phyloP scores from a whole-genome alignment of 2,797 vertebrate species.

The Eremophila alpestris region DNA sequence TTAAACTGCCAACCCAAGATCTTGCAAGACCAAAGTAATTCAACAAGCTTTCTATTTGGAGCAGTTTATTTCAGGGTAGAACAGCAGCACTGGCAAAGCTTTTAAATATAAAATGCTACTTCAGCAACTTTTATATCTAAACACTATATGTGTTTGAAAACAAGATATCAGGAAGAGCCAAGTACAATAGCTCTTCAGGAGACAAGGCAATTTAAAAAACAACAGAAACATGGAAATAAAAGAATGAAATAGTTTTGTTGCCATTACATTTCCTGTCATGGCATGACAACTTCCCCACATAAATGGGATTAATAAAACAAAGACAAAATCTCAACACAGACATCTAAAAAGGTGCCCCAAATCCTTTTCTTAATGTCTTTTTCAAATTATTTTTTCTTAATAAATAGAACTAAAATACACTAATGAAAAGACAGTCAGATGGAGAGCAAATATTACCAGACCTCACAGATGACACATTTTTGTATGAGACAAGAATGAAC shows the following conservation, averaged over 20 bases:
- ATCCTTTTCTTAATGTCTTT: not conserved
- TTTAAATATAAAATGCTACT: not conserved
- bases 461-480: slow-evolving; percentile 25
- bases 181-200: not conserved
- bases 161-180: not conserved
- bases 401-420: not conserved
- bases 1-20: not conserved
- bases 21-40: not conserved
- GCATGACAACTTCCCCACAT: not conserved
- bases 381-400: not conserved
- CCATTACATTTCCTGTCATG: not conserved
- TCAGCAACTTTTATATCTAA: not conserved
- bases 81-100: not conserved
- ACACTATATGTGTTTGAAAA: not conserved
- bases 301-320: not conserved
- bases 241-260: not conserved
- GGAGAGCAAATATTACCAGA: slow-evolving; percentile 5
- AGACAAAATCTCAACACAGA: not conserved
- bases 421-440: not conserved
- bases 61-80: not conserved
- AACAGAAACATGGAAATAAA: not conserved
- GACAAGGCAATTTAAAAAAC: not conserved
- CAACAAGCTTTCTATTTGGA: not conserved
- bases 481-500: not conserved
- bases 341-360: not conserved